These are phyloP conservation scores for Hemithea aestivaria DNA, from an alignment of 2,888 invertebrate species.

Conservation along the genomic window DNA sequence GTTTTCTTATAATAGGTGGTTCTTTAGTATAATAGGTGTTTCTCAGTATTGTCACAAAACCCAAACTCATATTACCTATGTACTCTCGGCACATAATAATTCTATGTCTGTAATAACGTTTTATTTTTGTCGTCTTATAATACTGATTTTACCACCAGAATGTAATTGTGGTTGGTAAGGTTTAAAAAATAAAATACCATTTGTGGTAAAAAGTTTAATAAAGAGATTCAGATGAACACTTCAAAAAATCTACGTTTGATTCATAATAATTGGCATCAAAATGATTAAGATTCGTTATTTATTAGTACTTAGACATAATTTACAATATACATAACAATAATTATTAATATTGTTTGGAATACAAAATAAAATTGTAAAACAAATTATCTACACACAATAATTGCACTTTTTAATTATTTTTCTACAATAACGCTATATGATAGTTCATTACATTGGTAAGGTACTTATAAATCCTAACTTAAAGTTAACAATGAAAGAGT, in stretches of 20 bases:
- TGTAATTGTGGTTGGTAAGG: no score
- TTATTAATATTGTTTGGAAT: neutral
- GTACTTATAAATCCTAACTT: no score
- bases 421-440: slow-evolving; percentile 4
- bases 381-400: neutral
- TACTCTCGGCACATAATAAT: no score
- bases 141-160: no score
- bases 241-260: slow-evolving; percentile 34
- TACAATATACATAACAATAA: no score
- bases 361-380: neutral
- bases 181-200: slow-evolving; percentile 3
- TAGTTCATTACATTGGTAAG: neutral
- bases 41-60: no score
- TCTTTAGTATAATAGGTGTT: no score
- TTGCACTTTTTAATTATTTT: slow-evolving; percentile 9
- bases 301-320: neutral
- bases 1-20: no score
- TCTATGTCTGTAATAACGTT: no score
- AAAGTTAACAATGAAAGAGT: no score
- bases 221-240: slow-evolving; percentile 41
- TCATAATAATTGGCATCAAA: slow-evolving; percentile 46
- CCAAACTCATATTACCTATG: no score
- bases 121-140: no score
- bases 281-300: slow-evolving; percentile 5
- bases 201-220: slow-evolving; percentile 27